Conservation (phyloP, 2,888 invertebrate species). For the Lasioglossum morio region DNA sequence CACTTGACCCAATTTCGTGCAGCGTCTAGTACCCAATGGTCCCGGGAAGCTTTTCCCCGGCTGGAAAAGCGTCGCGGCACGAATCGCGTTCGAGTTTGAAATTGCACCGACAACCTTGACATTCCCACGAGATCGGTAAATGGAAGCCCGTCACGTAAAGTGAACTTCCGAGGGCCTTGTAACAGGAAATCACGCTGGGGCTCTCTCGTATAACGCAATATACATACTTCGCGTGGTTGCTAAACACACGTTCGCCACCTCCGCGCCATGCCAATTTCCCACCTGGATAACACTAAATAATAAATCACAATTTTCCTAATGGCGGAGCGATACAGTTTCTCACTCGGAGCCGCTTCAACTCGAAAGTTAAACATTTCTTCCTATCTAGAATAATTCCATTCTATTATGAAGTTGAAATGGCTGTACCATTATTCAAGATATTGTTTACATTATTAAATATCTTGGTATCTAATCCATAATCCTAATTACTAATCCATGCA, state of each 20-base stretch:
- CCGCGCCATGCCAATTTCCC: not conserved
- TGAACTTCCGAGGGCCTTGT: conserved; percentile 29
- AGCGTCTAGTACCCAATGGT: conserved; percentile 23
- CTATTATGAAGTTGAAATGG: no score
- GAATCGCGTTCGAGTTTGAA: conserved; percentile 63
- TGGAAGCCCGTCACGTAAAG: conserved; percentile 61
- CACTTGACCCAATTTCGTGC: conserved; percentile 49
- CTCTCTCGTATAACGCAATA: not conserved
- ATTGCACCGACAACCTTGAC: conserved; percentile 71
- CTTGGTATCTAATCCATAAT: no score
- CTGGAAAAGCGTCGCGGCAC: conserved; percentile 47
- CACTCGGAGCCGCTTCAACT: no score
- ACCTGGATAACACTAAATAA: not conserved
- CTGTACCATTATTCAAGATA: no score
- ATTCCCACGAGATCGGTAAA: conserved; percentile 70
- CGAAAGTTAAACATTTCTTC: no score
- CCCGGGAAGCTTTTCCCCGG: conserved; percentile 35
- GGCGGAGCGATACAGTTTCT: not conserved
- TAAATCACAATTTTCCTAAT: not conserved
- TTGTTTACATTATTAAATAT: no score
- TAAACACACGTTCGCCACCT: not conserved
- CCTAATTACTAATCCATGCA: no score
- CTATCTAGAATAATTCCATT: no score
- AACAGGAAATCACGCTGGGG: conserved; percentile 32
- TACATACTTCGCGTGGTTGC: conserved; percentile 2